Conservation (phyloP, 2,888 invertebrate species). For the Dicycla oo region DNA sequence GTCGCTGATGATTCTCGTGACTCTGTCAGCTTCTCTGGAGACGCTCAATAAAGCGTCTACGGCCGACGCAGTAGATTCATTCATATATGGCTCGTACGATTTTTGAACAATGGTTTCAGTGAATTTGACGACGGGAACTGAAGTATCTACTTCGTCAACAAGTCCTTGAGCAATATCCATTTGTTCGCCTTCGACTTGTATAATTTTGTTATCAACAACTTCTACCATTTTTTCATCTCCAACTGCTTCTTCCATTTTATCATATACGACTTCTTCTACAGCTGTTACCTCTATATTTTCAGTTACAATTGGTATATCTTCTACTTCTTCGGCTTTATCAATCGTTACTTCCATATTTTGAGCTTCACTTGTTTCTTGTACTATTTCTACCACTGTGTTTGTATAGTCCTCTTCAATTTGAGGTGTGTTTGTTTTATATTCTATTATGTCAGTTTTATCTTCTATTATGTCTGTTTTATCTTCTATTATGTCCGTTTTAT, state of each 20-base stretch:
- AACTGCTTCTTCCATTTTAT: slow-evolving; percentile 34
- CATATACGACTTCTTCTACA: slow-evolving; percentile 40
- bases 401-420: slow-evolving; percentile 16
- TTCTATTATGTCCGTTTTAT: slow-evolving; percentile 11
- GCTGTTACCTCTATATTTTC: slow-evolving; percentile 37
- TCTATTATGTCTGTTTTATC: not conserved
- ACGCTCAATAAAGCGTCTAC: slow-evolving; percentile 87
- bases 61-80: slow-evolving; percentile 85
- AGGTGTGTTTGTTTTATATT: slow-evolving; percentile 2
- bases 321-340: slow-evolving; percentile 25
- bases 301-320: slow-evolving; percentile 17
- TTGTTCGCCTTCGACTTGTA: slow-evolving; percentile 12
- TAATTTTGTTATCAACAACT: slow-evolving; percentile 14
- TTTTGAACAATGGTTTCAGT: slow-evolving; percentile 62
- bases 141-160: slow-evolving; percentile 28
- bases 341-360: slow-evolving; percentile 37
- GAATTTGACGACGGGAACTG: slow-evolving; percentile 50
- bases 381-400: slow-evolving; percentile 15
- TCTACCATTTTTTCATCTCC: slow-evolving; percentile 31
- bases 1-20: slow-evolving; percentile 82
- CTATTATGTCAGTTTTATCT: slow-evolving; percentile 6
- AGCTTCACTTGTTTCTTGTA: slow-evolving; percentile 15
- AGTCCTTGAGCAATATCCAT: slow-evolving; percentile 26
- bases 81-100: slow-evolving; percentile 76
- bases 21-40: slow-evolving; percentile 84